Base-by-base conservation (phyloP, 2,797 vertebrate genomes). In the Gadopsis marmoratus region DNA sequence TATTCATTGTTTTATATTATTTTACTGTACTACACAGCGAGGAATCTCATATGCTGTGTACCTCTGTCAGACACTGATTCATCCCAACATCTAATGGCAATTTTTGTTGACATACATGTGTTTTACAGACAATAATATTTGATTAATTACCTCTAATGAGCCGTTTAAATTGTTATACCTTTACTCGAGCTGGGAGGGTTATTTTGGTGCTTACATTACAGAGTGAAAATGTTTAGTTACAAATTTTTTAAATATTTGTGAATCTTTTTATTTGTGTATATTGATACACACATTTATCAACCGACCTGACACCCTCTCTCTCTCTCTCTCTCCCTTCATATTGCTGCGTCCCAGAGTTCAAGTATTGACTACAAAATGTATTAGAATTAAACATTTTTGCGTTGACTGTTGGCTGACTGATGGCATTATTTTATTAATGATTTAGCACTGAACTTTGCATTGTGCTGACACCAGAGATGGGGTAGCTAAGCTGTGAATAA, bases 361-460 rank as follows among this genome's bases (percentile, higher is more conserved):
- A 75, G 55, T 81, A 90, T 85, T 90, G 91, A 94, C 85, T 82
- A 74, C 79, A 84, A 93, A 87, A 83, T 69, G 71, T 76, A 88
- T 93, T 93, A 86, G 80, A 91, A 92, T 92, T 89, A 75, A 75
- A 76, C 75, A 76, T 89, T 88, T 92, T 88, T 81, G 75, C 77
- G 50, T 92, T 75, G 86, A 86, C 84, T 90, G 71, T 84, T 83
- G 71, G 86, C 79, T 92, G 92, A 95, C 89, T 92, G 90, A 94
- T 93, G 92, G 90, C 87, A 92, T 95, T 94, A 94, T 94, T 94
- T 95, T 94, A 95, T 95, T 94, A 94, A 95, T 93, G 93, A 94
- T 94, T 95, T 91, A 92, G 89, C 84, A 81, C 82, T 94, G 92
- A 96, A 95, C 95, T 95, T 95, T 95, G 93, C 92, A 95, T 95